Conservation (phyloP, 2,888 invertebrate genomes). For the Cataglyphis albicans region DNA sequence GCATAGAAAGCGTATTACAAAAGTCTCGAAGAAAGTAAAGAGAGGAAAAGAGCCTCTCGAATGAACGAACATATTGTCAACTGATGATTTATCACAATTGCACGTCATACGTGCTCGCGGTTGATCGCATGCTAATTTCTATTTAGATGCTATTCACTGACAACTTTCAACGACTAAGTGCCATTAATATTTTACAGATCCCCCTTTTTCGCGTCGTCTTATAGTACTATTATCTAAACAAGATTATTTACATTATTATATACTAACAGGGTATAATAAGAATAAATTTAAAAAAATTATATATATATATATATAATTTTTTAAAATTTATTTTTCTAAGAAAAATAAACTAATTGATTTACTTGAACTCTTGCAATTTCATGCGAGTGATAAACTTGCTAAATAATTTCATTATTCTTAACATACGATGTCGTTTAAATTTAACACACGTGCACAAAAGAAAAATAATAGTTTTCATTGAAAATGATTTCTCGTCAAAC, state of each 20-base stretch:
- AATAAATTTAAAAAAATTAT: constrained; percentile 9
- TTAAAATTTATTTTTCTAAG: too few relatives aligned
- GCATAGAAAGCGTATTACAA: constrained; percentile 42
- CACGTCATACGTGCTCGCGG: background rate
- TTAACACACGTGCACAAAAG: background rate
- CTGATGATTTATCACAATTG: constrained; percentile 18
- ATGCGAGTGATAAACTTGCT: background rate
- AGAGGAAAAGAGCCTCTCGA: background rate
- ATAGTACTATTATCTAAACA: background rate
- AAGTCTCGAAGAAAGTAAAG: constrained; percentile 43
- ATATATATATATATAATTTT: background rate
- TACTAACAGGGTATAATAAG: background rate
- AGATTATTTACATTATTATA: background rate
- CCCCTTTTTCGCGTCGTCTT: background rate
- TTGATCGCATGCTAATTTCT: constrained; percentile 11
- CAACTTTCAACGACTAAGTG: background rate
- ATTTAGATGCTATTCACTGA: background rate
- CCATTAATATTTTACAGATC: background rate
- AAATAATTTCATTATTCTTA: constrained; percentile 1
- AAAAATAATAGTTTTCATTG: background rate
- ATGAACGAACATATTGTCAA: background rate
- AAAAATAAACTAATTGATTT: background rate
- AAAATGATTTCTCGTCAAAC: background rate
- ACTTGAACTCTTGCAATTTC: background rate
- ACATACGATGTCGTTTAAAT: background rate